Percentiles rank a stretch among this genome's conserved stretches.
Conservation (phyloP, 37 sponge, comb jelly and placozoan genomes). For the Cliona cf. orientalis region DNA sequence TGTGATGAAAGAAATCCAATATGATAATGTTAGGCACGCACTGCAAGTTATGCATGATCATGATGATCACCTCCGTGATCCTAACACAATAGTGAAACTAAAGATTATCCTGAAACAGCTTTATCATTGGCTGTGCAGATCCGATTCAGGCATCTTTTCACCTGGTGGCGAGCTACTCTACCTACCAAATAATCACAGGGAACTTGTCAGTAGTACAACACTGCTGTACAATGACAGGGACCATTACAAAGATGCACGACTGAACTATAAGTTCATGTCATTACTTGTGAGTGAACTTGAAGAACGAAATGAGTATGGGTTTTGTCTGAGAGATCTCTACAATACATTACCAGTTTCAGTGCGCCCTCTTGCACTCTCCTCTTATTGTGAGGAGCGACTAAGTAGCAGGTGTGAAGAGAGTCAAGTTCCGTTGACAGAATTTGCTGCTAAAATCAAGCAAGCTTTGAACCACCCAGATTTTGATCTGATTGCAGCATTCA, state of each 20-base stretch:
- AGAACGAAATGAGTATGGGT: slow-evolving; percentile 3
- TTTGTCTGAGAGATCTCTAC: background rate
- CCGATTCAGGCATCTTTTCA: too few species aligned
- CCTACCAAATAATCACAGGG: background rate
- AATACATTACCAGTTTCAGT: background rate
- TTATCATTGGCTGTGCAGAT: too few species aligned
- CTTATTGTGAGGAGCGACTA: background rate
- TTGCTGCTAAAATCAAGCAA: slow-evolving; percentile 9
- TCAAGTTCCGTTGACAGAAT: background rate
- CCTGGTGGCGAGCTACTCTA: too few species aligned
- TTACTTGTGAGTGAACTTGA: background rate
- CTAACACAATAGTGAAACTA: too few species aligned
- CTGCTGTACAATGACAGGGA: slow-evolving; percentile 9
- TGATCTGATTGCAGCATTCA: background rate
- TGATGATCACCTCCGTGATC: too few species aligned
- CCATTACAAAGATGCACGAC: background rate
- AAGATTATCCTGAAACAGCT: too few species aligned
- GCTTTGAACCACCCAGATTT: background rate
- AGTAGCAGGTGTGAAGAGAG: background rate
- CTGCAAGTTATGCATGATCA: too few species aligned
- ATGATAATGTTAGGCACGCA: too few species aligned
- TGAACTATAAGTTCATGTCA: background rate
- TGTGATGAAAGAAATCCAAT: too few species aligned
- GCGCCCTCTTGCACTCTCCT: background rate
- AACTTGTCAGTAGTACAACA: background rate